Evolutionary conservation across 2,113 vertebrate genomes (phyloP), one percentile per base, ranked within the genome.

Genomic region (Microtus richardsoni): DNA sequence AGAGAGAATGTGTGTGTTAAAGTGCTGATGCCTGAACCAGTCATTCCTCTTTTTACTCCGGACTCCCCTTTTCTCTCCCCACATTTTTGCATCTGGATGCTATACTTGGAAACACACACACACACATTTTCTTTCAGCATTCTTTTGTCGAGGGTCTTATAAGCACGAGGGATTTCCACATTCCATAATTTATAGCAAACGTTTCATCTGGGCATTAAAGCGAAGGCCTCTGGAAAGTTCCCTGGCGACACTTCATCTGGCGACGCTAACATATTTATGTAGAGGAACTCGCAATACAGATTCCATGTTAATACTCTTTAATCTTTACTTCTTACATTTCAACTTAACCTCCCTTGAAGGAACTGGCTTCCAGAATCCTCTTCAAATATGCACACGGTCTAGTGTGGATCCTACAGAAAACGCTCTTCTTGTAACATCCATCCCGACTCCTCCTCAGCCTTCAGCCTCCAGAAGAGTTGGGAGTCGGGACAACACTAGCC

Each of bases 321-420:
- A 96, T 97, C 71, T 96, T 96, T 54, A 86, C 60, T 96, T 87
- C 96, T 95, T 96, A 75, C 54, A 84, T 88, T 96, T 97, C 83
- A 78, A 74, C 88, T 88, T 94, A 92, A 97, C 91, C 95, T 83
- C 87, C n/a, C 83, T 89, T 83, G 41, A 12, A 93, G 93, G 94
- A 95, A 96, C 93, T 13, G 28, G 88, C 91, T 94, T 96, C 88
- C 54, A 95, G 92, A 93, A 13, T 87, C 74, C n/a, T 47, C 86
- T 92, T 95, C 92, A 94, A 96, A 93, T 95, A 95, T 93, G 91
- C 91, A 91, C 22, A 71, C 49, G 49, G 54, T 44, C 49, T 7
- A 24, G 0, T 54, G 73, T 21, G 71, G 52, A 70, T 14, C 30
- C 58, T 30, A 84, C 14, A 64, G 64, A 79, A 88, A 79, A 71